A percentile compares a stretch with the other conserved stretches of the same genome.
Evolutionary conservation across 2,797 vertebrate species (phyloP).

Genomic region (Gymnothorax reevesii): DNA sequence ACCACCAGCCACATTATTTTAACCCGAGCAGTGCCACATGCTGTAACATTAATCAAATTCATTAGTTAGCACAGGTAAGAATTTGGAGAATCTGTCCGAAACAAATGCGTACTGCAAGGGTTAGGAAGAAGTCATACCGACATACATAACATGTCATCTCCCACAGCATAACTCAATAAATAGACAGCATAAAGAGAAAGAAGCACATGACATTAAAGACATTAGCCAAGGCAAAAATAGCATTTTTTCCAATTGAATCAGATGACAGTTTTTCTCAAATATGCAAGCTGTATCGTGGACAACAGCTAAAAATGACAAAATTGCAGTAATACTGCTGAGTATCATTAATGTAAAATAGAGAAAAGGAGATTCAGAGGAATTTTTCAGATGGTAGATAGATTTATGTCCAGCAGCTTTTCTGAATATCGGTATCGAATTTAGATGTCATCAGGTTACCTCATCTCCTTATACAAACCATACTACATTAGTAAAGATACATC

Average conservation of each 20-base stretch:
- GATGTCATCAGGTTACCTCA: slow-evolving; percentile 72
- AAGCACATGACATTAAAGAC: slow-evolving; percentile 29
- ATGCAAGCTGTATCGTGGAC: background rate
- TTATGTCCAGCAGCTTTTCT: slow-evolving; percentile 24
- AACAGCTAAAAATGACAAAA: background rate
- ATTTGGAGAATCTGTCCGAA: background rate
- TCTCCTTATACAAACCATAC: slow-evolving; percentile 82
- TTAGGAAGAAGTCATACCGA: slow-evolving; percentile 10
- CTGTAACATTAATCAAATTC: background rate
- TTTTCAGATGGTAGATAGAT: slow-evolving; percentile 6
- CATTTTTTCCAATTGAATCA: background rate
- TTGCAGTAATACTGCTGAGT: background rate
- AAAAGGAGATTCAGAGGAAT: background rate
- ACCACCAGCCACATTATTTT: slow-evolving; percentile 17
- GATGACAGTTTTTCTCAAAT: slow-evolving; percentile 14
- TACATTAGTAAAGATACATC: slow-evolving; percentile 87
- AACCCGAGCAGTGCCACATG: slow-evolving; percentile 17
- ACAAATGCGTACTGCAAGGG: slow-evolving; percentile 10
- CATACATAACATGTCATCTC: background rate
- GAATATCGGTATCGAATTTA: slow-evolving; percentile 42
- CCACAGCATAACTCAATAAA: slow-evolving; percentile 7
- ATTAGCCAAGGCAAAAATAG: slow-evolving; percentile 14
- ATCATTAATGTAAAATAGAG: background rate
- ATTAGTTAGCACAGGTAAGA: too few relatives aligned
- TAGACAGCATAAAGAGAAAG: slow-evolving; percentile 19